Conservation (phyloP, 30 jellyfish, hydroid and myxozoan genomes). For the Nemopilema nomurai region DNA sequence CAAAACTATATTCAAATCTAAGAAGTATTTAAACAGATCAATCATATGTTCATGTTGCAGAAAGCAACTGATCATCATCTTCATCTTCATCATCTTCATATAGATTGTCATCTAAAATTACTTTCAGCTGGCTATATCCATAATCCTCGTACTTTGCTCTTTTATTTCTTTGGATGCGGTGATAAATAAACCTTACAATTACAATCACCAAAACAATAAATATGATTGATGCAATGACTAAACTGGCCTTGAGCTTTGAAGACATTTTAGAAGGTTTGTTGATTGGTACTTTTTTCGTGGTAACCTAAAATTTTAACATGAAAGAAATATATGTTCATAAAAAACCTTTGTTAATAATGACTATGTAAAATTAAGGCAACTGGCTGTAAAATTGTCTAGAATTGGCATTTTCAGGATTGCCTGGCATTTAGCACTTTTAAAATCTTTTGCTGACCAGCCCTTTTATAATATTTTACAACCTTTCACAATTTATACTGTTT, state of each 20-base stretch:
- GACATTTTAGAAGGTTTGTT: not conserved
- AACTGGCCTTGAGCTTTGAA: slow-evolving; percentile 49
- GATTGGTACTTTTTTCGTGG: not conserved
- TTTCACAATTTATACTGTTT: too few relatives aligned
- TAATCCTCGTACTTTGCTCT: slow-evolving; percentile 65
- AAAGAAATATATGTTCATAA: too few relatives aligned
- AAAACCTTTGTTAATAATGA: too few relatives aligned
- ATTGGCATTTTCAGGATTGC: too few relatives aligned
- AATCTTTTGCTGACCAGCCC: too few relatives aligned
- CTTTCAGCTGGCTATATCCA: slow-evolving; percentile 70
- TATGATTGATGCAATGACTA: slow-evolving; percentile 53
- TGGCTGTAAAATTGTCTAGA: too few relatives aligned
- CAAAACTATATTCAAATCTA: too few relatives aligned
- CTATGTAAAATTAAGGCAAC: too few relatives aligned
- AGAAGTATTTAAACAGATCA: too few relatives aligned
- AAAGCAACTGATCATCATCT: slow-evolving; percentile 62
- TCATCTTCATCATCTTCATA: slow-evolving; percentile 66
- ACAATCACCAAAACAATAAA: slow-evolving; percentile 40
- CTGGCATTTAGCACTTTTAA: too few relatives aligned
- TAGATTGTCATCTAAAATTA: slow-evolving; percentile 41
- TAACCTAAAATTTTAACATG: not conserved
- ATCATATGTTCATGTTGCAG: slow-evolving; percentile 35
- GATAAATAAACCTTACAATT: slow-evolving; percentile 24
- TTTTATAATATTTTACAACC: too few relatives aligned
- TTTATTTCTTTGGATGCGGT: slow-evolving; percentile 36